These are phyloP conservation scores for Stegostoma tigrinum DNA, from an alignment of 2,113 vertebrate genomes.

Conservation along the genomic window DNA sequence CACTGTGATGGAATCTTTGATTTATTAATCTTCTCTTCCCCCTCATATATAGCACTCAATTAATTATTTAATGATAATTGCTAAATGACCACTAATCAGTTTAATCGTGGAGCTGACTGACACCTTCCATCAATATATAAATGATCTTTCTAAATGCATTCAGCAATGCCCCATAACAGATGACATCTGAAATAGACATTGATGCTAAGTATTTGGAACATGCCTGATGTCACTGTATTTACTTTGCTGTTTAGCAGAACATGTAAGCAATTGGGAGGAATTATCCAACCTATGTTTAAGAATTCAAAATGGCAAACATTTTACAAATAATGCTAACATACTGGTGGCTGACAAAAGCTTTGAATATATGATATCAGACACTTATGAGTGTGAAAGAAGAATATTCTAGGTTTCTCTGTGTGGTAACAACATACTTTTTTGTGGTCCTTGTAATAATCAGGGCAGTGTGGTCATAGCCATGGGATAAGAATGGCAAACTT, in stretches of 20 bases:
- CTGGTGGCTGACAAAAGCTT: not conserved
- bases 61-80: not conserved
- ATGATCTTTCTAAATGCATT: not conserved
- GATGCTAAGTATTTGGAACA: not conserved
- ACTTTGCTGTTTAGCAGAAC: not conserved
- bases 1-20: slow-evolving; percentile 2
- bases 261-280: not conserved
- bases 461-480: not conserved
- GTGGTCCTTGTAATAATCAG: not conserved
- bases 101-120: not conserved
- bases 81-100: not conserved
- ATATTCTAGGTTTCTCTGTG: not conserved
- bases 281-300: not conserved
- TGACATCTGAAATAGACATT: not conserved
- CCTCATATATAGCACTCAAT: not conserved
- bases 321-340: not conserved
- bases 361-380: not conserved
- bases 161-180: not conserved
- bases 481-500: not conserved
- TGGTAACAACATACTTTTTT: not conserved
- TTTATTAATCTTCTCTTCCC: not conserved
- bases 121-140: not conserved
- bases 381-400: not conserved
- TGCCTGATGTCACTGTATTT: not conserved
- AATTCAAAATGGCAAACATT: not conserved